Percentiles rank a stretch among this genome's conserved stretches.
phyloP scores from a whole-genome alignment of 37 sponge, comb jelly and placozoan genomes.

The Cladorhizidae sp. region DNA sequence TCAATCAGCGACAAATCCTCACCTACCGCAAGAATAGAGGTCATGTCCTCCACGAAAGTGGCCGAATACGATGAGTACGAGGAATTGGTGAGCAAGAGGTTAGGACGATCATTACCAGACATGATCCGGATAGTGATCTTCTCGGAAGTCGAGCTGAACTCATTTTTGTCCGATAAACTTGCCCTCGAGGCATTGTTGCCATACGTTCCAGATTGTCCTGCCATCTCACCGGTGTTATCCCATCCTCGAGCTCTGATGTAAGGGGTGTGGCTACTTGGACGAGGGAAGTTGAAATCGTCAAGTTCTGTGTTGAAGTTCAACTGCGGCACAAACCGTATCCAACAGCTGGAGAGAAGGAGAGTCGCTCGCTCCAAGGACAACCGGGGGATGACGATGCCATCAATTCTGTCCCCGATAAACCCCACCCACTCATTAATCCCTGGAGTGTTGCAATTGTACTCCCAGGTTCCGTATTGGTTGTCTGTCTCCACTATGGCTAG shows the following conservation, averaged over 20 bases:
- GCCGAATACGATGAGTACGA: constrained; percentile 30
- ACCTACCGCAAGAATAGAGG: constrained; percentile 65
- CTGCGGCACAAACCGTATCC: constrained; percentile 78
- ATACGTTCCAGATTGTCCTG: constrained; percentile 68
- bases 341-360: constrained; percentile 70
- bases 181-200: constrained; percentile 82
- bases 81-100: constrained; percentile 57
- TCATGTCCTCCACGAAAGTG: constrained; percentile 63
- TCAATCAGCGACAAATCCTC: constrained; percentile 68
- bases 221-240: constrained; percentile 86
- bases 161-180: constrained; percentile 50
- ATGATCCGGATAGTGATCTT: constrained; percentile 38
- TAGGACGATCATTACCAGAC: constrained; percentile 69
- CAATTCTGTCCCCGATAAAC: constrained; percentile 86
- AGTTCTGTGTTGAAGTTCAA: constrained; percentile 79
- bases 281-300: constrained; percentile 33
- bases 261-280: constrained; percentile 68
- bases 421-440: constrained; percentile 37
- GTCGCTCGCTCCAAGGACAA: constrained; percentile 83
- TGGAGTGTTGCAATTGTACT: constrained; percentile 76
- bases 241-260: constrained; percentile 71
- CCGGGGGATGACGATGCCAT: constrained; percentile 53
- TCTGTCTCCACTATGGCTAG: constrained; percentile 81
- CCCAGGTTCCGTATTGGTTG: constrained; percentile 75
- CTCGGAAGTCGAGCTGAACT: constrained; percentile 56